These are phyloP conservation scores for Halocynthia aurantium DNA, from an alignment of 23 tunicate genomes.

Conservation along the genomic window DNA sequence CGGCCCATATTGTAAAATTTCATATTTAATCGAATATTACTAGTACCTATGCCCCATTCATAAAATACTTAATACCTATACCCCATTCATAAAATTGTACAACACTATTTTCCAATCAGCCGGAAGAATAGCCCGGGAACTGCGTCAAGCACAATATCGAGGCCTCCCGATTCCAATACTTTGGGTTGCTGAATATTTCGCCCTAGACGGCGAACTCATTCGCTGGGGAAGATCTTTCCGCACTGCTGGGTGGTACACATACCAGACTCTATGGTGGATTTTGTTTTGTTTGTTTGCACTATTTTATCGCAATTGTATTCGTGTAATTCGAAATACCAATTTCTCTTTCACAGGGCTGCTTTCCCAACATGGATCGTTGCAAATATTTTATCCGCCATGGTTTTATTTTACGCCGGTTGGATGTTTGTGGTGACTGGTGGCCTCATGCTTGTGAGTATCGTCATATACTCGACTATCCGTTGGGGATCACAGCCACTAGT, in stretches of 20 bases:
- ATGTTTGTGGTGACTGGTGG: constrained; percentile 64
- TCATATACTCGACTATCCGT: constrained; percentile 64
- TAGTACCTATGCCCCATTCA: not conserved
- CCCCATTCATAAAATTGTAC: no score
- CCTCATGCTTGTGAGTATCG: constrained; percentile 50
- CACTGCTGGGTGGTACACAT: constrained; percentile 85
- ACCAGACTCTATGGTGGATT: constrained; percentile 67
- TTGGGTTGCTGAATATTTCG: constrained; percentile 91
- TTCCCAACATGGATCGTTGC: constrained; percentile 74
- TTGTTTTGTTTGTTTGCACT: not conserved
- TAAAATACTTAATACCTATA: no score
- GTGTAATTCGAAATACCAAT: not conserved
- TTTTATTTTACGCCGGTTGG: constrained; percentile 61
- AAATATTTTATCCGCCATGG: constrained; percentile 61
- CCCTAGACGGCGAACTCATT: constrained; percentile 79
- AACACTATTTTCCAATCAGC: constrained; percentile 27
- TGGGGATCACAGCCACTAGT: constrained; percentile 78
- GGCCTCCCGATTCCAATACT: constrained; percentile 70
- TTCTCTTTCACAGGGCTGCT: constrained; percentile 56
- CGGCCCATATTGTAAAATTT: constrained; percentile 72
- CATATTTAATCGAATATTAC: not conserved
- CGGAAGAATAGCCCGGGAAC: constrained; percentile 54
- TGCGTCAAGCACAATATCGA: constrained; percentile 51
- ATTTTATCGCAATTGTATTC: constrained; percentile 8
- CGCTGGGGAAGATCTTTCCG: constrained; percentile 87